Conservation (phyloP, 2,888 invertebrate species). For the Ichneumoninae sp. region DNA sequence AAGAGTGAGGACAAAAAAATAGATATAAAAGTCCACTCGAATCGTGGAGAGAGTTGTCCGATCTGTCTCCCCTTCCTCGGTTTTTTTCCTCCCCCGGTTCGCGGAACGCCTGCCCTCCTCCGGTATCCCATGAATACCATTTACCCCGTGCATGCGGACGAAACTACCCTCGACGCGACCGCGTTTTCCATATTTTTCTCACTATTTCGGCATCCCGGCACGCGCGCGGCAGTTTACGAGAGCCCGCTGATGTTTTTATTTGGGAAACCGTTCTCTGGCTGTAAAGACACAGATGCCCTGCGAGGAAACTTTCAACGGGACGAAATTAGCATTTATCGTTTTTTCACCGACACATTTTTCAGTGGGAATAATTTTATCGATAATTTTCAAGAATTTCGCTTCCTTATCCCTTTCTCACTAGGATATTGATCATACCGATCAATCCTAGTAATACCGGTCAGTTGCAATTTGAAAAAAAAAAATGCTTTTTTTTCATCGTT, state of each 20-base stretch:
- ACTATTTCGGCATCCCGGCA: slow-evolving; percentile 54
- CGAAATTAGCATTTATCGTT: slow-evolving; percentile 2
- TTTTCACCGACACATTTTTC: not conserved
- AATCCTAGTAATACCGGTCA: not conserved
- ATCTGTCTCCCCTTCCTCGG: slow-evolving; percentile 52
- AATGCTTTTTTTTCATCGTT: too few species aligned
- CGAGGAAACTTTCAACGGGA: not conserved
- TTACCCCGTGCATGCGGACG: slow-evolving; percentile 56
- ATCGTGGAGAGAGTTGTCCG: slow-evolving; percentile 76
- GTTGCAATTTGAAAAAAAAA: not conserved
- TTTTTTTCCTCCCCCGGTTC: slow-evolving; percentile 35
- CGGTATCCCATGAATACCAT: slow-evolving; percentile 77
- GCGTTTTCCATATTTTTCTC: slow-evolving; percentile 69
- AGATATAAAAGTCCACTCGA: slow-evolving; percentile 79
- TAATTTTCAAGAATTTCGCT: not conserved
- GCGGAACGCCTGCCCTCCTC: slow-evolving; percentile 41
- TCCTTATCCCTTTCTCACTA: not conserved
- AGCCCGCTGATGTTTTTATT: slow-evolving; percentile 34
- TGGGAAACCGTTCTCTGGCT: not conserved
- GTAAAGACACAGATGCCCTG: not conserved
- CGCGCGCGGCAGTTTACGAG: slow-evolving; percentile 27
- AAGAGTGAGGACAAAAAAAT: slow-evolving; percentile 59
- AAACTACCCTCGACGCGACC: slow-evolving; percentile 57
- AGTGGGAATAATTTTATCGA: not conserved
- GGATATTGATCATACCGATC: not conserved